Evolutionary conservation across 2,797 vertebrate species (phyloP).

Genomic region (Crocodylus rhombifer): DNA sequence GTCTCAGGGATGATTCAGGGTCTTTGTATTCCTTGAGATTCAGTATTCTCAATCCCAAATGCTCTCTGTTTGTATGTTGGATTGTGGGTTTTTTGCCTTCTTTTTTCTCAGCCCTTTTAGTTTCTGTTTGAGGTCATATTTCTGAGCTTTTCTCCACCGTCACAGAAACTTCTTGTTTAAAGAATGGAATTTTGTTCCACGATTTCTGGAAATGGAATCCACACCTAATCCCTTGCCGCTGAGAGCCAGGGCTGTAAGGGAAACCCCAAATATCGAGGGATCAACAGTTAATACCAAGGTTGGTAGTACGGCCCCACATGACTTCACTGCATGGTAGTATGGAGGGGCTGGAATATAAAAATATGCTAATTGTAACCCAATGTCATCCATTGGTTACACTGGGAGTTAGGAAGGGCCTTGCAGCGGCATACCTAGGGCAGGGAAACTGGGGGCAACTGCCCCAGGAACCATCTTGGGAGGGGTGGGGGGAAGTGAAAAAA

Average conservation of each 20-base stretch:
- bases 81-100: too few relatives aligned
- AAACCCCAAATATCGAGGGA: constrained; percentile 6
- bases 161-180: background rate
- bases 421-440: too few relatives aligned
- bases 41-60: too few relatives aligned
- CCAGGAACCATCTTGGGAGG: too few relatives aligned
- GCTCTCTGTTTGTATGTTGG: too few relatives aligned
- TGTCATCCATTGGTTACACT: constrained; percentile 4
- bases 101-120: background rate
- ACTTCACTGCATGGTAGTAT: constrained; percentile 8
- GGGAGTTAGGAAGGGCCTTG: background rate
- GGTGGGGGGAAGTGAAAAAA: too few relatives aligned
- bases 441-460: too few relatives aligned
- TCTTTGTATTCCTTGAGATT: too few relatives aligned
- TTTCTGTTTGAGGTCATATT: background rate
- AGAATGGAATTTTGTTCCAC: background rate
- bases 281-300: background rate
- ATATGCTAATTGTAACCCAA: background rate
- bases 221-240: constrained; percentile 45
- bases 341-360: background rate
- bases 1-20: too few relatives aligned
- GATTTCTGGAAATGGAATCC: background rate
- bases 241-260: constrained; percentile 36
- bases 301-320: constrained; percentile 10
- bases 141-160: background rate